Evolutionary conservation across 1,140 invertebrate genomes (phyloP).

Genomic region (Pseudomyrmex cubaensis): DNA sequence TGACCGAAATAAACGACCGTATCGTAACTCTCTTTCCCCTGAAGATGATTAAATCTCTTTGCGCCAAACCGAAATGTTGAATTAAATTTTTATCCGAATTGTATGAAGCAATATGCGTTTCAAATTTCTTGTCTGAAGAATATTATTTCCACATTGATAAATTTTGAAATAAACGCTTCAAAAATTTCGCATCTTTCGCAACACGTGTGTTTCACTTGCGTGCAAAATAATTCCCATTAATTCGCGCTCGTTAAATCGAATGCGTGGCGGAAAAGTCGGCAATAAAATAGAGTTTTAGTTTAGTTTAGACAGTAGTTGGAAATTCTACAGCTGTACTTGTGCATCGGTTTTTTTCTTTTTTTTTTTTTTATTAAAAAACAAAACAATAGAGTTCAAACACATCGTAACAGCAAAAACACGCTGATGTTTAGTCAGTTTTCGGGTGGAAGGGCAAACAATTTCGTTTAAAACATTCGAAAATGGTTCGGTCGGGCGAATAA

Average conservation of each 20-base stretch:
- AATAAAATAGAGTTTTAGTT: slow-evolving; percentile 17
- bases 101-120: too few relatives aligned
- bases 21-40: neutral
- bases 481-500: neutral
- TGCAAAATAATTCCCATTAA: neutral
- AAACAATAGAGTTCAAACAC: neutral
- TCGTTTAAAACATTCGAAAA: neutral
- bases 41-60: neutral
- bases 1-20: slow-evolving; percentile 3
- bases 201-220: neutral
- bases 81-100: too few relatives aligned
- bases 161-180: too few relatives aligned
- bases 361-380: neutral
- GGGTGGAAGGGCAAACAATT: neutral
- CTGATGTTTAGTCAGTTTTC: slow-evolving; percentile 2
- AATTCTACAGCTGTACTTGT: neutral
- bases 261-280: neutral
- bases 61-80: too few relatives aligned
- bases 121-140: too few relatives aligned
- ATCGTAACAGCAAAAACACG: neutral
- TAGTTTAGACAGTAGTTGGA: neutral
- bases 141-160: too few relatives aligned
- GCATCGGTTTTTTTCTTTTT: neutral
- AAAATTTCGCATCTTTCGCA: neutral
- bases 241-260: neutral